These are phyloP conservation scores for human (Homo sapiens) DNA, from an alignment of 2,113 vertebrate genomes.

Conservation along the genomic window GRCh38 chr3:23407501-23408000, in stretches of 20 bases:
- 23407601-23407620: accelerated
- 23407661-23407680: accelerated
- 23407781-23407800: background rate
- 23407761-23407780: background rate
- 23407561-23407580: background rate
- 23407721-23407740: background rate
- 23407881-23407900: background rate
- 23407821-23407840: background rate
- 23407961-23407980: background rate
- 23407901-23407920: background rate
- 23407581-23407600: background rate
- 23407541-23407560: background rate
- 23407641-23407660: accelerated
- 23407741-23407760: background rate
- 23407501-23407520: background rate
- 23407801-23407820: background rate
- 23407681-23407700: background rate
- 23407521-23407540: background rate
- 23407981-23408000: accelerated
- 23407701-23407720: background rate
- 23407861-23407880: background rate
- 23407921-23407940: background rate
- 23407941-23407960: background rate
- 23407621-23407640: accelerated
- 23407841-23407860: background rate